phyloP scores from a whole-genome alignment of 2,888 invertebrate species.

The Neuroscelio doddi region DNA sequence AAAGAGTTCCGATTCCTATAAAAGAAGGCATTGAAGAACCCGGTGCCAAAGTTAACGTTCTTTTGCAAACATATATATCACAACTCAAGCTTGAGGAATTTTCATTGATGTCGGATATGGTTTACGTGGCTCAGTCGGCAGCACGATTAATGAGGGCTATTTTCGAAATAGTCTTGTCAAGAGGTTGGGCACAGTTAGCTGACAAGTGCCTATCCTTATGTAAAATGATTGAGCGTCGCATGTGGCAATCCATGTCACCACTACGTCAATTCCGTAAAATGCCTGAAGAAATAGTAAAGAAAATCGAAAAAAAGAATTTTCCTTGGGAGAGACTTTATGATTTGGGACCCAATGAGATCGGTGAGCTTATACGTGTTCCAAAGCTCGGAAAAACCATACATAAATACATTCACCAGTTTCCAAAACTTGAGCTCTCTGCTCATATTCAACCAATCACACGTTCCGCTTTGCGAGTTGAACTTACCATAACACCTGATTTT shows the following conservation, averaged over 20 bases:
- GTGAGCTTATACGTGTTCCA: constrained; percentile 92
- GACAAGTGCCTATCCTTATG: constrained; percentile 96
- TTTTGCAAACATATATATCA: constrained; percentile 98
- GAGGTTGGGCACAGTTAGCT: constrained; percentile 97
- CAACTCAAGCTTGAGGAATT: constrained; percentile 98
- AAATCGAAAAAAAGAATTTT: constrained; percentile 98
- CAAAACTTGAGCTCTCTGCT: constrained; percentile 95
- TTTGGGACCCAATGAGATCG: constrained; percentile 96
- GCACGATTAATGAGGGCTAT: constrained; percentile 95
- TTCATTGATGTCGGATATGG: constrained; percentile 99
- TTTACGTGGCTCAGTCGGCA: constrained; percentile 98
- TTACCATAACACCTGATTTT: constrained; percentile 98
- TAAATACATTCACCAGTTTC: constrained; percentile 96
- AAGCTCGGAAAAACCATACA: constrained; percentile 96
- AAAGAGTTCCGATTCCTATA: constrained; percentile 97
- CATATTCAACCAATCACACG: constrained; percentile 98
- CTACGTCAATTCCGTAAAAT: constrained; percentile 97
- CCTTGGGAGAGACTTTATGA: constrained; percentile 97
- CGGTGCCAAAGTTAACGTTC: constrained; percentile 95
- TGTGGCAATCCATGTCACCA: constrained; percentile 99
- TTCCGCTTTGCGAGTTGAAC: constrained; percentile 92
- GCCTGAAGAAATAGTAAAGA: constrained; percentile 96
- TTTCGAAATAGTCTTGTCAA: constrained; percentile 93
- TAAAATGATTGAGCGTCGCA: constrained; percentile 98
- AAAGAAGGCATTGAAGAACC: constrained; percentile 99